Conservation (phyloP, 2,113 vertebrate genomes). For the Monarcha castaneiventris region DNA sequence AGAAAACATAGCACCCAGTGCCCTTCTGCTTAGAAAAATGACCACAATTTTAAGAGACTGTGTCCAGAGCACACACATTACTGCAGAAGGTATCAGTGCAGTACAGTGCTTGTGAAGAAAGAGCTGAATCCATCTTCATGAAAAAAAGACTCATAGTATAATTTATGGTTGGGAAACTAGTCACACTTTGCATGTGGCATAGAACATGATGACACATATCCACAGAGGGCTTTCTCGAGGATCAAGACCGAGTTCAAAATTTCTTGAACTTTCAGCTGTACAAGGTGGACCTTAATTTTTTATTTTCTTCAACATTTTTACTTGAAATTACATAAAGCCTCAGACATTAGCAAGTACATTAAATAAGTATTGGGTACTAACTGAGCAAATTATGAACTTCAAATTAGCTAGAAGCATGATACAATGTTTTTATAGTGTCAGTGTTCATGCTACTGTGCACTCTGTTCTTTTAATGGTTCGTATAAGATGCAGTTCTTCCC, state of each 20-base stretch:
- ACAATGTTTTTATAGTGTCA: not conserved
- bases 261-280: not conserved
- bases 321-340: not conserved
- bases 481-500: not conserved
- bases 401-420: not conserved
- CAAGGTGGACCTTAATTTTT: not conserved
- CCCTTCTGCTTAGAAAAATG: not conserved
- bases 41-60: not conserved
- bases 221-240: not conserved
- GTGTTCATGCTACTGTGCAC: not conserved
- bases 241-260: not conserved
- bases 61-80: not conserved
- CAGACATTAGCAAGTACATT: not conserved
- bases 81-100: not conserved
- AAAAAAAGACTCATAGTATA: not conserved
- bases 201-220: not conserved
- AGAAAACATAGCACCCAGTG: not conserved
- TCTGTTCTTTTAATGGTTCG: not conserved
- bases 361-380: not conserved
- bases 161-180: not conserved
- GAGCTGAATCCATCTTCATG: not conserved
- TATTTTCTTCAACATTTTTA: not conserved
- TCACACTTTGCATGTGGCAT: not conserved
- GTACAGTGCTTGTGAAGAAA: not conserved
- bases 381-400: not conserved